Base-by-base conservation (phyloP, 2,888 invertebrate genomes). In the Petrophora chlorosata region DNA sequence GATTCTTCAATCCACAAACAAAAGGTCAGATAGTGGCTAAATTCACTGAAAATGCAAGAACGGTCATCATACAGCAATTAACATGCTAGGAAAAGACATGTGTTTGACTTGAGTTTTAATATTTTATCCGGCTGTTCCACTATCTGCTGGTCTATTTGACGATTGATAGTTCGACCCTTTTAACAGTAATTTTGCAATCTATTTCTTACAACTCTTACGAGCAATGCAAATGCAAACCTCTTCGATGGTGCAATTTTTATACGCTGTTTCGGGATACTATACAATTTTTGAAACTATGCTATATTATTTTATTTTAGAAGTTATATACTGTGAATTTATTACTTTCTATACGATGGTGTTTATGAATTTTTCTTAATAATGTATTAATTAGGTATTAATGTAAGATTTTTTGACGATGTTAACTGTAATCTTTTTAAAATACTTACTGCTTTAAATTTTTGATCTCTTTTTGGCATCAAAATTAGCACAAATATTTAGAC, bases 171-270 rank as follows among this genome's bases (percentile, higher is more conserved):
- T n/a, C n/a, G n/a, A n/a, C n/a, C n/a, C n/a, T n/a, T n/a, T n/a
- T n/a, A n/a, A n/a, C n/a, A 29, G 13, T 22, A 3, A 7, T 15
- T 30, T 40, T 9, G 22, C 13, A 14, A 4, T 26, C n/a, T n/a
- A n/a, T n/a, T n/a, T n/a, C n/a, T n/a, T n/a, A 9, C 33, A 3
- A 8, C 12, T 34, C 12, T 35, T 34, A 16, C 35, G 9, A 25
- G 13, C 22, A 19, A 39, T 35, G 28, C 43, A 53, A 53, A 30
- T 22, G 7, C 3, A 5, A 22, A 56, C 53, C 60, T 61, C 53
- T 51, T 36, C n/a, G 39, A 56, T 46, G 56, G 60, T 64, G 64
- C 61, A 62, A 56, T 60, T 55, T 55, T 53, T 54, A 45, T 40
- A 45, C 30, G 36, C 48, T 30, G 41, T 49, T 46, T 44, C 43